Evolutionary conservation across 2,888 invertebrate species (phyloP).

Genomic region (Lamellibrachia satsuma): DNA sequence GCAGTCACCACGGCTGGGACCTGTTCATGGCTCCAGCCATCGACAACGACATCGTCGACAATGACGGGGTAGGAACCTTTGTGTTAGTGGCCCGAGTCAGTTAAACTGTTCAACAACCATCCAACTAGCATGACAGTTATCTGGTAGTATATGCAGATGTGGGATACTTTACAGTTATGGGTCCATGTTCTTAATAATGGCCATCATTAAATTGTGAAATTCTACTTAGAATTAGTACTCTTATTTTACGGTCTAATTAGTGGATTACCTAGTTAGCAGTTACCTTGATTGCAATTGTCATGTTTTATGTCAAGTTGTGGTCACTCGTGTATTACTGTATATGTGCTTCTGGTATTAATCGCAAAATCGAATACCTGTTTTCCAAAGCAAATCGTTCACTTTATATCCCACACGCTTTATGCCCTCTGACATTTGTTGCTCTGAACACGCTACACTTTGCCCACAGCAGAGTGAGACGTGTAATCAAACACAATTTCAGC

Average conservation of each 20-base stretch:
- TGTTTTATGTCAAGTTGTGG: background rate
- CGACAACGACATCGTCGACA: background rate
- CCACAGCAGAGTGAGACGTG: too few relatives aligned
- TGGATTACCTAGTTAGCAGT: background rate
- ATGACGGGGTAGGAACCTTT: background rate
- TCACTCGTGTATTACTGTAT: background rate
- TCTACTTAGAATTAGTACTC: too few relatives aligned
- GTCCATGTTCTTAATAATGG: too few relatives aligned
- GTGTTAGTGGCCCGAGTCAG: background rate
- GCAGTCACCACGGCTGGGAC: background rate
- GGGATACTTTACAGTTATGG: background rate
- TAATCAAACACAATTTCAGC: too few relatives aligned
- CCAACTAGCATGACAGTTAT: background rate
- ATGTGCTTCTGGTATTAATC: background rate
- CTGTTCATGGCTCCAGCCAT: background rate
- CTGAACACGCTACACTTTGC: too few relatives aligned
- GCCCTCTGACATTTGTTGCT: too few relatives aligned
- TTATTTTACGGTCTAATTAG: background rate
- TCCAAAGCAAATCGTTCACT: background rate
- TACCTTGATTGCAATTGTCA: background rate
- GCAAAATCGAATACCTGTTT: background rate
- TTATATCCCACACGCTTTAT: too few relatives aligned
- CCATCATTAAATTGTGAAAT: too few relatives aligned
- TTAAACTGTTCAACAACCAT: background rate
- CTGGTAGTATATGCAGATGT: background rate